phyloP scores from a whole-genome alignment of 2,888 invertebrate genomes.

The Erebia palarica region DNA sequence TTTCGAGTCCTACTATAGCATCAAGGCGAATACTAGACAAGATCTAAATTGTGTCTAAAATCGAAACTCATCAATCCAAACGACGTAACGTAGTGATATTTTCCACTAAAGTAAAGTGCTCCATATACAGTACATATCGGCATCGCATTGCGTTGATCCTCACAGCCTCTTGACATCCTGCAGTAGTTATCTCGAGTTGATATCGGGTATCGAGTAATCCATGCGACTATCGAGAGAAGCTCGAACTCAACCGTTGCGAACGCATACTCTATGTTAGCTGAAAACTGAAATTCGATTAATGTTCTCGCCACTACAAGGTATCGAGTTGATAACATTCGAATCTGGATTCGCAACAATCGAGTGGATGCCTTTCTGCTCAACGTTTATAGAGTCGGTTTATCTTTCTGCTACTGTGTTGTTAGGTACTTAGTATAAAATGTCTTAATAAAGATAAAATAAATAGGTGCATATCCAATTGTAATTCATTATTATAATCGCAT shows the following conservation, averaged over 20 bases:
- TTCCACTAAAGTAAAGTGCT: slow-evolving; percentile 29
- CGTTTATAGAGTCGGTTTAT: neutral
- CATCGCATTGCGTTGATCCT: slow-evolving; percentile 33
- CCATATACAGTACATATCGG: slow-evolving; percentile 29
- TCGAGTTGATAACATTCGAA: slow-evolving; percentile 65
- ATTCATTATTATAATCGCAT: too few relatives aligned
- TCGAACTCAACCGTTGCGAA: slow-evolving; percentile 65
- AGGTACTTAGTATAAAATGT: too few relatives aligned
- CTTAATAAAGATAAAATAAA: too few relatives aligned
- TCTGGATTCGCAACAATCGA: slow-evolving; percentile 51
- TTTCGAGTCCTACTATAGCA: too few relatives aligned
- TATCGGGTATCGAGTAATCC: slow-evolving; percentile 68
- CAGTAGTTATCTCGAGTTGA: slow-evolving; percentile 61
- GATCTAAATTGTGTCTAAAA: slow-evolving; percentile 10
- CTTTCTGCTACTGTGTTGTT: too few relatives aligned
- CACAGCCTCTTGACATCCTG: slow-evolving; percentile 30
- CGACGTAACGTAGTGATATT: slow-evolving; percentile 28
- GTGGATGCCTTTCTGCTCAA: slow-evolving; percentile 6
- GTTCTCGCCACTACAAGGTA: slow-evolving; percentile 48
- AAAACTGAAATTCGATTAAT: slow-evolving; percentile 77
- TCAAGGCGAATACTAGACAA: neutral
- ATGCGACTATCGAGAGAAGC: slow-evolving; percentile 65
- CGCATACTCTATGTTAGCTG: slow-evolving; percentile 70
- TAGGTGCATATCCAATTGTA: too few relatives aligned
- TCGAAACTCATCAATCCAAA: slow-evolving; percentile 17